Evolutionary conservation across 2,888 invertebrate genomes (phyloP).

Genomic region (Aphodius granarius): DNA sequence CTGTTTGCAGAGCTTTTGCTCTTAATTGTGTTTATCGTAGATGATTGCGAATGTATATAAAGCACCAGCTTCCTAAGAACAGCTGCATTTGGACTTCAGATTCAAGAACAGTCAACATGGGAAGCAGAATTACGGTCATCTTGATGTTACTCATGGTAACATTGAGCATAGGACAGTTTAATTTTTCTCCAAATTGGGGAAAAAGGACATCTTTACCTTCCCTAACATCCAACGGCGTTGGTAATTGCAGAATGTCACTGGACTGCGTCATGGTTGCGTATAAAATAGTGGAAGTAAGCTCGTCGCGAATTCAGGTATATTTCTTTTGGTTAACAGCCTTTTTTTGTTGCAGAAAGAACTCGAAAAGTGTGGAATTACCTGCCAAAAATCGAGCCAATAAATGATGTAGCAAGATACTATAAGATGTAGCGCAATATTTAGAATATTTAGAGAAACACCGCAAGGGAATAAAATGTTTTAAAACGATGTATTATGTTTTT

Average conservation of each 20-base stretch:
- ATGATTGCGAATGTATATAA: not conserved
- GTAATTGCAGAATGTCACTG: constrained; percentile 18
- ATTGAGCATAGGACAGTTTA: constrained; percentile 18
- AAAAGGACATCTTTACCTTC: not conserved
- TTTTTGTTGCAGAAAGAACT: not conserved
- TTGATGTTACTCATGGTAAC: constrained; percentile 9
- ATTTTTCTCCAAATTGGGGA: constrained; percentile 27
- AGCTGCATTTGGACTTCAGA: not conserved
- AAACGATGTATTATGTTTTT: not conserved
- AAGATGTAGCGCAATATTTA: too few relatives aligned
- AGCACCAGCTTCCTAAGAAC: not conserved
- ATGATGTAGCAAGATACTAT: too few relatives aligned
- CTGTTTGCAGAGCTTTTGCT: not conserved
- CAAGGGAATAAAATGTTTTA: not conserved
- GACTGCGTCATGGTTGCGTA: constrained; percentile 18
- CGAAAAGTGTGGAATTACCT: not conserved
- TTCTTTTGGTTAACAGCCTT: not conserved
- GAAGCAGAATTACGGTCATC: not conserved
- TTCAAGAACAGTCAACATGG: not conserved
- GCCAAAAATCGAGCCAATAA: too few relatives aligned
- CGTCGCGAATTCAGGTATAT: not conserved
- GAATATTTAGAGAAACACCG: too few relatives aligned
- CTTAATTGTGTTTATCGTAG: not conserved
- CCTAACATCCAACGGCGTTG: not conserved
- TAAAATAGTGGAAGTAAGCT: constrained; percentile 19